These are phyloP conservation scores for Drosophila persimilis DNA, from an alignment of 1,140 invertebrate species.

Conservation along the genomic window DNA sequence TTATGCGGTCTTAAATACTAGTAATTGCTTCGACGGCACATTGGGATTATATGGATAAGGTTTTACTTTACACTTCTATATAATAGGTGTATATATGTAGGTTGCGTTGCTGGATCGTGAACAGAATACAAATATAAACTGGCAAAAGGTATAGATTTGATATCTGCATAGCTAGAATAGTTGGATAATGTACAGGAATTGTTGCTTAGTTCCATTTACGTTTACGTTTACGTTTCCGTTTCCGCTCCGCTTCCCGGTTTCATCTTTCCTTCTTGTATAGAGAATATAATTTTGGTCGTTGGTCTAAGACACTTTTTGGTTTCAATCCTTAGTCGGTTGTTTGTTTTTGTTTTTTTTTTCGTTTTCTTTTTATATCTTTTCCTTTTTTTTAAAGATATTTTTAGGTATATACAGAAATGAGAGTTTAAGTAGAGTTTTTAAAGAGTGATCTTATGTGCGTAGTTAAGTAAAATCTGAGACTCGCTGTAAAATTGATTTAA, in stretches of 20 bases:
- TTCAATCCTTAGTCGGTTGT: conserved; percentile 50
- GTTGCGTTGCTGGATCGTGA: conserved; percentile 27
- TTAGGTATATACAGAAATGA: conserved; percentile 69
- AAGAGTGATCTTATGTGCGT: conserved; percentile 74
- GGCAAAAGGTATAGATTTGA: conserved; percentile 1
- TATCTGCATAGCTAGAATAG: conserved; percentile 32
- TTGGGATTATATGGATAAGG: conserved; percentile 47
- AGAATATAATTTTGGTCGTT: conserved; percentile 79
- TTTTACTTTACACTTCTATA: conserved; percentile 7
- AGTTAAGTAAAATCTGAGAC: conserved; percentile 81
- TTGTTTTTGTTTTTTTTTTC: conserved; percentile 29
- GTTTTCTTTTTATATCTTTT: conserved; percentile 25
- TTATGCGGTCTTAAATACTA: conserved; percentile 61
- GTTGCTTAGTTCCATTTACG: conserved; percentile 4
- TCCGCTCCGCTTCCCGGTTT: conserved; percentile 17
- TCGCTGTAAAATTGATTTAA: conserved; percentile 57
- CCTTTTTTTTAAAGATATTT: conserved; percentile 20
- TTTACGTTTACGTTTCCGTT: conserved; percentile 10
- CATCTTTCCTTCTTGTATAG: conserved; percentile 28
- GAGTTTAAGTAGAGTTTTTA: conserved; percentile 41
- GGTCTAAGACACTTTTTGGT: conserved; percentile 81
- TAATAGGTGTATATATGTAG: conserved; percentile 13
- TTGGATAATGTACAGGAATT: conserved; percentile 58
- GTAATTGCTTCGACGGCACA: conserved; percentile 77
- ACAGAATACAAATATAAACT: conserved; percentile 4